Percentiles rank a stretch among this genome's conserved stretches.
These are phyloP conservation scores for Gryllus longicercus DNA, from an alignment of 2,888 invertebrate species.

Conservation along the genomic window DNA sequence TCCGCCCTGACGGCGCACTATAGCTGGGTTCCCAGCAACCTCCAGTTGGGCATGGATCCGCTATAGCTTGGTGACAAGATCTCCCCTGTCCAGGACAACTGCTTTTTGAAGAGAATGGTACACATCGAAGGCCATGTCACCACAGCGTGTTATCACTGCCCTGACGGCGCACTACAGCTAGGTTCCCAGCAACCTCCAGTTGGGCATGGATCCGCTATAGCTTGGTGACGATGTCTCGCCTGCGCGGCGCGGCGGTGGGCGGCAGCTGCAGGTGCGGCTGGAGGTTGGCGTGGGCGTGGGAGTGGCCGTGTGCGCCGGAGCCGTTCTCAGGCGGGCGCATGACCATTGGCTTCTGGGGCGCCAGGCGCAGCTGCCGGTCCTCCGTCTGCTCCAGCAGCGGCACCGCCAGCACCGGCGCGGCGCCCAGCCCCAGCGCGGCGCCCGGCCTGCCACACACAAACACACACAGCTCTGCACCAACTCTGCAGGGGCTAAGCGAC, in stretches of 20 bases:
- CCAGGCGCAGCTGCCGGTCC: constrained; percentile 34
- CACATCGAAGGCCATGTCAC: too few species aligned
- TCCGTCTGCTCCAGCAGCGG: constrained; percentile 36
- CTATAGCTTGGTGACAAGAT: constrained; percentile 36
- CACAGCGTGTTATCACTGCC: too few species aligned
- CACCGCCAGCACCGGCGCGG: neutral
- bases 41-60: too few species aligned
- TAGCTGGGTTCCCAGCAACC: too few species aligned
- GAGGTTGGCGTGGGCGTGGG: neutral
- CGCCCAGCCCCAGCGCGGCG: neutral
- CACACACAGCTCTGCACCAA: neutral
- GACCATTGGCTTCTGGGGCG: constrained; percentile 24
- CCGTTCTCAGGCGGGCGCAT: neutral
- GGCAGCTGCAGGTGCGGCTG: neutral
- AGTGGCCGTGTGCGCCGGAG: neutral
- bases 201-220: constrained; percentile 22
- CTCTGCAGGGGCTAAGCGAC: too few species aligned
- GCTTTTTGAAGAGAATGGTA: too few species aligned
- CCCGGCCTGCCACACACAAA: neutral
- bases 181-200: too few species aligned
- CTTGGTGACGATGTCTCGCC: constrained; percentile 36
- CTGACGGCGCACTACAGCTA: too few species aligned
- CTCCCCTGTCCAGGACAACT: constrained; percentile 24
- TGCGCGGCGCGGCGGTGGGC: constrained; percentile 22
- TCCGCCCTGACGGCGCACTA: too few species aligned